Percentiles rank a stretch among this genome's conserved stretches.
phyloP scores from a whole-genome alignment of 2,797 vertebrate genomes.

The Hydrophis major region DNA sequence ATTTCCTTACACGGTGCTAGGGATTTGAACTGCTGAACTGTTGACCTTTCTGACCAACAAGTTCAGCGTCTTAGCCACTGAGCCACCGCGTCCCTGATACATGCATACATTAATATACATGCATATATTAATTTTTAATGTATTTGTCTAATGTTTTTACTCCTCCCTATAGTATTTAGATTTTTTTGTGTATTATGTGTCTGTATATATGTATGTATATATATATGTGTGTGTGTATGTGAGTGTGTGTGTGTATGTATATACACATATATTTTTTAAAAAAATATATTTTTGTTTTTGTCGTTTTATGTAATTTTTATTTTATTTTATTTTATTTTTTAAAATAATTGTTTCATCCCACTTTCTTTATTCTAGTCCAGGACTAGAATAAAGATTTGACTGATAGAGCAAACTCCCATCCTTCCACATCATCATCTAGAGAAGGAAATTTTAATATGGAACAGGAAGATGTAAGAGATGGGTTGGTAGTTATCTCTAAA shows the following conservation, averaged over 20 bases:
- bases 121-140: background rate
- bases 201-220: no score
- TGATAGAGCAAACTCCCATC: background rate
- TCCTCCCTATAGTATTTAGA: background rate
- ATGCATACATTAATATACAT: no score
- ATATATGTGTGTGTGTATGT: no score
- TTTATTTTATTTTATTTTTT: background rate
- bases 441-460: background rate
- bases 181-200: background rate
- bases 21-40: no score
- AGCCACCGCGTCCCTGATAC: no score
- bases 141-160: background rate
- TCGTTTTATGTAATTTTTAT: background rate
- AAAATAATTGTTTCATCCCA: background rate
- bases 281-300: background rate
- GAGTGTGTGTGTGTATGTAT: no score
- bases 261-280: background rate
- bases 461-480: background rate
- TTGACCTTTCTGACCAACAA: no score
- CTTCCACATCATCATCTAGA: background rate
- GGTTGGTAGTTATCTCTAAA: background rate
- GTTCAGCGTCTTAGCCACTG: no score
- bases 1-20: rapidly evolving
- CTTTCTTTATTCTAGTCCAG: background rate
- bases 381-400: background rate